Evolutionary conservation across 2,797 vertebrate species (phyloP), one percentile per base, ranked within the genome.

Genomic region (Periophthalmus magnuspinnatus): DNA sequence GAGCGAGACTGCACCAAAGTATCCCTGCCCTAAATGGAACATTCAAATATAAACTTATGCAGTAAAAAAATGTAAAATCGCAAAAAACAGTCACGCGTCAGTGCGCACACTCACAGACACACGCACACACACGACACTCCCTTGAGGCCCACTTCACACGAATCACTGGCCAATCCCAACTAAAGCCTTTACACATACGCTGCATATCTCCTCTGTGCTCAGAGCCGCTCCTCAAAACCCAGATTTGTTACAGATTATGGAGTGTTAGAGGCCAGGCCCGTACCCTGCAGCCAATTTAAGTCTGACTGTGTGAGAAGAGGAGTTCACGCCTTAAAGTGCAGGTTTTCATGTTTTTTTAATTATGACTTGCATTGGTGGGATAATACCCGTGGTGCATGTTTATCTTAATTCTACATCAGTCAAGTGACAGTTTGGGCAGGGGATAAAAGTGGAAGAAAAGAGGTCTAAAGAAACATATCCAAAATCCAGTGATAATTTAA

Each of bases 191-290:
- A 76, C 61, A 67, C 65, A 79, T 38, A 81, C 66, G 79, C 66
- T 70, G 70, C 70, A 71, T 58, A 38, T 79, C 68, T 62, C 59
- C 76, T 65, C 8, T 32, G 63, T 56, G 67, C 72, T 74, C 70
- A 47, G 60, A 2, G 33, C 65, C 70, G 70, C 50, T 77, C 77
- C 78, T 72, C 74, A 78, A 79, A 84, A 77, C 57, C 69, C 68
- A 70, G 65, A 86, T 87, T 76, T 86, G 86, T 82, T 79, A 77
- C 76, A 77, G 81, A 81, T 82, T 72, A 79, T 47, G 22, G 68
- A 50, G 65, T n/a, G 65, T 65, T 50, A 64, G 68, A 61, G 66
- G 65, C 58, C 69, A 61, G 73, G 70, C 38, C 38, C 57, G 58
- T 68, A 59, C 77, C 83, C 78, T 57, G 76, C 65, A 71, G 79